phyloP scores from a whole-genome alignment of 2,797 vertebrate species.

The Notolabrus celidotus region DNA sequence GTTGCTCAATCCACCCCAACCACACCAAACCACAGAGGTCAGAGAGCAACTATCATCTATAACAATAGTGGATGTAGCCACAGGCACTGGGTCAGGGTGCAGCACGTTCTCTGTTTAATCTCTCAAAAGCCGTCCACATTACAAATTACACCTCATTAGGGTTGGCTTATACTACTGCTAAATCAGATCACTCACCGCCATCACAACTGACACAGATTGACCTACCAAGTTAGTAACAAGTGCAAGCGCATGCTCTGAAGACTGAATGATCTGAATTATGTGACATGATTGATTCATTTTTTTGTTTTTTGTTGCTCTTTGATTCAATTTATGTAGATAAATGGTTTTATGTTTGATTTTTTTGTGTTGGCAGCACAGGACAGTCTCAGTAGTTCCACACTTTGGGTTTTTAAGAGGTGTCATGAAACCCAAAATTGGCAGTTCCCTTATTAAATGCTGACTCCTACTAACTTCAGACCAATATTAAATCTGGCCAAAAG shows the following conservation, averaged over 20 bases:
- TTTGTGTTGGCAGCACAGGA: not conserved
- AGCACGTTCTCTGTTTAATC: slow-evolving; percentile 52
- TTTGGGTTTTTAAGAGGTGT: no score
- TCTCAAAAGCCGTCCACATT: slow-evolving; percentile 45
- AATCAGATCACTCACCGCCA: slow-evolving; percentile 29
- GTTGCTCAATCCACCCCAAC: slow-evolving; percentile 18
- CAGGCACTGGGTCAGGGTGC: slow-evolving; percentile 41
- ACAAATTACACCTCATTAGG: slow-evolving; percentile 61
- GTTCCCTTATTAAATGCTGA: no score
- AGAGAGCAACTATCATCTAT: slow-evolving; percentile 36
- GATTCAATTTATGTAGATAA: not conserved
- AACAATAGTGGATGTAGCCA: slow-evolving; percentile 42
- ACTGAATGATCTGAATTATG: not conserved
- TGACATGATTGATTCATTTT: not conserved
- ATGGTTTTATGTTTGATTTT: not conserved
- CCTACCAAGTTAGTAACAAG: not conserved
- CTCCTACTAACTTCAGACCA: no score
- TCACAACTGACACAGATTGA: not conserved
- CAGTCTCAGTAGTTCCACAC: no score
- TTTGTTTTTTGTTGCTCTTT: not conserved
- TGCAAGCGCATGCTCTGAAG: not conserved
- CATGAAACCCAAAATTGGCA: no score
- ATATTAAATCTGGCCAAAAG: no score
- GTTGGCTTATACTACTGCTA: slow-evolving; percentile 28
- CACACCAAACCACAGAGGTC: slow-evolving; percentile 23